Evolutionary conservation across 2,888 invertebrate species (phyloP).

Genomic region (Noctua comes): DNA sequence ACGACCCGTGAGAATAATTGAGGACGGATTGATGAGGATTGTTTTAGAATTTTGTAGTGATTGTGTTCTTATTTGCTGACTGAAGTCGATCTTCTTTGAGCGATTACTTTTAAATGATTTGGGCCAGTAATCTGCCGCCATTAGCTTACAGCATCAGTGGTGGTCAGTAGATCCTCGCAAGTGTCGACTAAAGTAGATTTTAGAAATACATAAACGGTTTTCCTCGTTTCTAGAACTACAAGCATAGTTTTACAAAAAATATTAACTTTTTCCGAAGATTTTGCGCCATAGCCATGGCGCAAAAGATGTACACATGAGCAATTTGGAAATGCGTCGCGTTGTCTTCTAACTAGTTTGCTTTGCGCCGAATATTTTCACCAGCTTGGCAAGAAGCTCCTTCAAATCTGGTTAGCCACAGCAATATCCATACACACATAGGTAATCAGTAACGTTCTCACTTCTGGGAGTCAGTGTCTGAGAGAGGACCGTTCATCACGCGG

Average conservation of each 20-base stretch:
- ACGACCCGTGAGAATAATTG: slow-evolving; percentile 22
- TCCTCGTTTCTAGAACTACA: neutral
- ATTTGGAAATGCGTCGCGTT: neutral
- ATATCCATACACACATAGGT: neutral
- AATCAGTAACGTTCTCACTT: neutral
- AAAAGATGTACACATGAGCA: too few relatives aligned
- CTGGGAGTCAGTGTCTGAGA: neutral
- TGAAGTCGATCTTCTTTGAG: neutral
- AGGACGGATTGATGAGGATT: neutral
- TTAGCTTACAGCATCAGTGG: neutral
- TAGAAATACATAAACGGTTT: too few relatives aligned
- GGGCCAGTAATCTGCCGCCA: neutral
- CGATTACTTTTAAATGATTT: neutral
- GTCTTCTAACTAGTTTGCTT: neutral
- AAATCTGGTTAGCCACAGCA: neutral
- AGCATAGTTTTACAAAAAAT: neutral
- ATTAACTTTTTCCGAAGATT: neutral
- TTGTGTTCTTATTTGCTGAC: neutral
- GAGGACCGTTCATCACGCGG: too few relatives aligned
- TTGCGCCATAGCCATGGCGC: neutral
- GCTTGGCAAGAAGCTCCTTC: neutral
- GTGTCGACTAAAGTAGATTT: neutral
- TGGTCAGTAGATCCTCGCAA: neutral
- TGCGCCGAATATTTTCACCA: neutral
- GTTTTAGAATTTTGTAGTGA: neutral